Evolutionary conservation across 2,888 invertebrate genomes (phyloP).

Genomic region (Phortica magna): DNA sequence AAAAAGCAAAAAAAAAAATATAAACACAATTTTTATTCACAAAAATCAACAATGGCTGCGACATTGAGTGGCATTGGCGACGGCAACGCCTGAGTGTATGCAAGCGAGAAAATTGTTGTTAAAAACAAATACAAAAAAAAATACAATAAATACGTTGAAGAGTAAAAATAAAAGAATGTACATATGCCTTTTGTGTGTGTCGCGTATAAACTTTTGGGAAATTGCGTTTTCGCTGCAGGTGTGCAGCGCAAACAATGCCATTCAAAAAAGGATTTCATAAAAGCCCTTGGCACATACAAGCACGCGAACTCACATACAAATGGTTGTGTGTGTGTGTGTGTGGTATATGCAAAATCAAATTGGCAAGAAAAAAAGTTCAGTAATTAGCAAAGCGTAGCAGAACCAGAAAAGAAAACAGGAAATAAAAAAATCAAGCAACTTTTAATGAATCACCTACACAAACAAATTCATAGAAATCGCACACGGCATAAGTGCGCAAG

Average conservation of each 20-base stretch:
- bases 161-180: neutral
- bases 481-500: neutral
- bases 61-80: slow-evolving; percentile 8
- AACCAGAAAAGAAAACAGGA: neutral
- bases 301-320: neutral
- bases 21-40: neutral
- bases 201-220: slow-evolving; percentile 2
- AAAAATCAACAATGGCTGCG: slow-evolving; percentile 24
- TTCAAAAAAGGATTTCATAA: no score
- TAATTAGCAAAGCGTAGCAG: neutral
- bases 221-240: slow-evolving; percentile 4
- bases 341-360: neutral
- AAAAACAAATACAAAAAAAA: neutral
- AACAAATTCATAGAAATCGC: neutral
- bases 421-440: neutral
- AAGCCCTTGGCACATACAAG: neutral
- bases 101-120: neutral
- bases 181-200: neutral
- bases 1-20: neutral
- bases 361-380: neutral
- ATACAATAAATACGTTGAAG: neutral
- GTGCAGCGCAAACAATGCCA: neutral
- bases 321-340: neutral
- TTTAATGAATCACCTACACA: slow-evolving; percentile 5
- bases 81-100: neutral